Percentiles rank a stretch among this genome's conserved stretches.
phyloP scores from a whole-genome alignment of 2,888 invertebrate species.

The Asteroscopus sphinx region DNA sequence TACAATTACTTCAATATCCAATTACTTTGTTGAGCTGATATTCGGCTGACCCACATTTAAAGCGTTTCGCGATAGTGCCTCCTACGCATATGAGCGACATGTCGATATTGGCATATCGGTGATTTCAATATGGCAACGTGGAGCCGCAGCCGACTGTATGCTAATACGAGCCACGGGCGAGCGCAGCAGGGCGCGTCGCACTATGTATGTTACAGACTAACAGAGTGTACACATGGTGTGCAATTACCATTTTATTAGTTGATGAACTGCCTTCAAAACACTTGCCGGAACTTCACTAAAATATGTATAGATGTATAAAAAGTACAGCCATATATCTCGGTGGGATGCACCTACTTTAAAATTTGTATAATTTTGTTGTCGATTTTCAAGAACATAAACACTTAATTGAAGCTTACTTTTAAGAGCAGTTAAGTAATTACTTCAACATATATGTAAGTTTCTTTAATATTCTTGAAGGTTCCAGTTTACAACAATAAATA shows the following conservation, averaged over 20 bases:
- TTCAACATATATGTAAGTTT: neutral
- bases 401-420: constrained; percentile 14
- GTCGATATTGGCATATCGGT: constrained; percentile 75
- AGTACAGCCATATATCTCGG: constrained; percentile 9
- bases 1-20: constrained; percentile 80
- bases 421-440: constrained; percentile 10
- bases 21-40: constrained; percentile 76
- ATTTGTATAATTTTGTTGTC: neutral
- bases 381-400: constrained; percentile 19
- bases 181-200: constrained; percentile 60
- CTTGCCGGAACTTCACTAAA: constrained; percentile 46
- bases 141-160: constrained; percentile 65
- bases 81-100: constrained; percentile 77
- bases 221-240: constrained; percentile 53
- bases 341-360: constrained; percentile 2
- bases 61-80: constrained; percentile 79
- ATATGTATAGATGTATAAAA: constrained; percentile 38
- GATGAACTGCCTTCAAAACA: constrained; percentile 43
- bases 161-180: constrained; percentile 73
- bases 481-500: neutral
- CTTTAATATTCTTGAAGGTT: neutral
- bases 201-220: constrained; percentile 53
- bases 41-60: constrained; percentile 78
- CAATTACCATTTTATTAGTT: constrained; percentile 62
- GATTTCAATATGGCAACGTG: constrained; percentile 72